These are phyloP conservation scores for Venturia canescens DNA, from an alignment of 1,140 invertebrate species.

Conservation along the genomic window DNA sequence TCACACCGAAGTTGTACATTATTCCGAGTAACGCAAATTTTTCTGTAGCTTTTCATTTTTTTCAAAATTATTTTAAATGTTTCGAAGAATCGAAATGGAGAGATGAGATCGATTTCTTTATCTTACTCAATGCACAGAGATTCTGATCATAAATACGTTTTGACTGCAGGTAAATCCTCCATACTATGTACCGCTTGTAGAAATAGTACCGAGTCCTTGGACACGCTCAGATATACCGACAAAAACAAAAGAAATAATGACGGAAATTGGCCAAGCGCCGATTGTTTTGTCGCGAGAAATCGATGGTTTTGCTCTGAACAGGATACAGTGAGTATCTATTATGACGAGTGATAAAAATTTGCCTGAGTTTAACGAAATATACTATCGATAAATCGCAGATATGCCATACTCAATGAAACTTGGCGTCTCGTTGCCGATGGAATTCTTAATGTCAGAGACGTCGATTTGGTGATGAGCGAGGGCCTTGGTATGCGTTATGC, in stretches of 20 bases:
- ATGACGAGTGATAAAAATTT: conserved; percentile 3
- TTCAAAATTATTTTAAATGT: too few relatives aligned
- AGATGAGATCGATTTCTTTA: neutral
- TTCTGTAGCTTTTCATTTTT: too few relatives aligned
- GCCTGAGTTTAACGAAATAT: conserved; percentile 28
- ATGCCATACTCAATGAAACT: conserved; percentile 95
- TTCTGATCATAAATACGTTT: conserved; percentile 4
- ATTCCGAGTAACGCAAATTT: too few relatives aligned
- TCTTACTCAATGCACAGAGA: too few relatives aligned
- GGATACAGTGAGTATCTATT: conserved; percentile 86
- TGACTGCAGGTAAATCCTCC: conserved; percentile 90
- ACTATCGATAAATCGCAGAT: conserved; percentile 76
- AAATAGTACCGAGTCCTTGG: conserved; percentile 96
- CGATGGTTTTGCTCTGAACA: conserved; percentile 94
- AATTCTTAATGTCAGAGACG: conserved; percentile 90
- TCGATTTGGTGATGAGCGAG: conserved; percentile 96
- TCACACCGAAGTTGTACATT: too few relatives aligned
- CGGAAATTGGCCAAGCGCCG: conserved; percentile 93
- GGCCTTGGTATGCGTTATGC: conserved; percentile 97
- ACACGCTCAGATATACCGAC: conserved; percentile 84
- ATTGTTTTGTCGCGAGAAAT: conserved; percentile 91
- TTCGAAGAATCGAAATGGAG: too few relatives aligned
- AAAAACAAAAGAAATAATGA: conserved; percentile 87
- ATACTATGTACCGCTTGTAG: conserved; percentile 95
- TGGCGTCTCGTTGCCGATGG: conserved; percentile 92